A percentile compares a stretch with the other conserved stretches of the same genome.
Evolutionary conservation across 2,113 vertebrate genomes (phyloP).

Genomic region (Vulpes vulpes): DNA sequence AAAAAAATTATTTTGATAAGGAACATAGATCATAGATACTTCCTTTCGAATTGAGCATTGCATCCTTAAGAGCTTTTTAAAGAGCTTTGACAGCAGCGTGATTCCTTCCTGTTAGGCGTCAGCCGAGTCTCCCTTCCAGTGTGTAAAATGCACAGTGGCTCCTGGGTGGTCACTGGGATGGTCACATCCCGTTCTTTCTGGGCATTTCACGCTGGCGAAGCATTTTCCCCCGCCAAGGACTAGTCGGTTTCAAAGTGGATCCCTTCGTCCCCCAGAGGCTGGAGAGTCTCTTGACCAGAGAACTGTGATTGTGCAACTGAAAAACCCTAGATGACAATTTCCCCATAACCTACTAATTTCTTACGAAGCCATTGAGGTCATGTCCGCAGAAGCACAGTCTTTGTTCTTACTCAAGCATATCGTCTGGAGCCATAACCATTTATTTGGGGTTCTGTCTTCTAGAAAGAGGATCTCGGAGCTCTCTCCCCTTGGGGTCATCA

Average conservation of each 20-base stretch:
- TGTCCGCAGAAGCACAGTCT: slow-evolving; percentile 1
- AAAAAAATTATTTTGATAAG: slow-evolving; percentile 63
- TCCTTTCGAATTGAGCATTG: slow-evolving; percentile 57
- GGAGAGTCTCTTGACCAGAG: background rate
- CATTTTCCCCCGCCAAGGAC: background rate
- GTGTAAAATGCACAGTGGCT: slow-evolving; percentile 62
- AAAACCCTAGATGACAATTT: slow-evolving; percentile 38
- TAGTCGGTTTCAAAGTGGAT: background rate
- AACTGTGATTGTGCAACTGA: background rate
- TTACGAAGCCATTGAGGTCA: slow-evolving; percentile 38
- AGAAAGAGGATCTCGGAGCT: background rate
- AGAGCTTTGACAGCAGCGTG: slow-evolving; percentile 37
- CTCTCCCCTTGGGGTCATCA: background rate
- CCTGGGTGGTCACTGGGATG: background rate
- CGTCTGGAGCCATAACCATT: background rate
- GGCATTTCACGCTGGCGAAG: background rate
- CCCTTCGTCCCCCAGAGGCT: background rate
- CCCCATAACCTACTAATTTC: background rate
- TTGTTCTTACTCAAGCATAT: background rate
- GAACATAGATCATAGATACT: background rate
- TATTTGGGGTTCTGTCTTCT: background rate
- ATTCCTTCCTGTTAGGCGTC: slow-evolving; percentile 38
- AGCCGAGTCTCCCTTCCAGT: background rate
- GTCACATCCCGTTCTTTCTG: background rate
- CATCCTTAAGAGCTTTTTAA: slow-evolving; percentile 53